These are phyloP conservation scores for Choloepus didactylus DNA, from an alignment of 2,797 vertebrate species.

Conservation along the genomic window DNA sequence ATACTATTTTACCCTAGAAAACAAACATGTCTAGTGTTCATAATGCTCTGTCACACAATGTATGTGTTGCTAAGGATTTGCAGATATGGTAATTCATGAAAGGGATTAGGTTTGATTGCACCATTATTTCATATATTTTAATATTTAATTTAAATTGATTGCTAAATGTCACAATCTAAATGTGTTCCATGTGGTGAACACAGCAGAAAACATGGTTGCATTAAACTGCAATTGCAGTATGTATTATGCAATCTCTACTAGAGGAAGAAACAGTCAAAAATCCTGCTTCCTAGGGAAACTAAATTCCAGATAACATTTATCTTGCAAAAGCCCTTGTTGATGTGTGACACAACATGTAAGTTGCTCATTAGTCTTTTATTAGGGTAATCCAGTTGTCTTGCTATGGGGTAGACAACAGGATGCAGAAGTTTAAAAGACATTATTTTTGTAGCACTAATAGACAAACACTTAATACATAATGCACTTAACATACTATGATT, in stretches of 20 bases:
- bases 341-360: constrained; percentile 66
- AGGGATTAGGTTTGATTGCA: background rate
- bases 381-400: constrained; percentile 68
- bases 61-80: background rate
- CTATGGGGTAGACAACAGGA: constrained; percentile 57
- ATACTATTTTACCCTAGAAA: background rate
- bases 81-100: background rate
- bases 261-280: constrained; percentile 13
- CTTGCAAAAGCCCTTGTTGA: constrained; percentile 70
- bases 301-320: constrained; percentile 71
- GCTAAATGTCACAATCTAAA: background rate
- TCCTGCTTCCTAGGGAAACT: constrained; percentile 14
- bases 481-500: constrained; percentile 78
- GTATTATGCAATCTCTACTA: background rate
- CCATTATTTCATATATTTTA: constrained; percentile 27
- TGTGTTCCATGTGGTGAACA: background rate
- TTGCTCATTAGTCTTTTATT: constrained; percentile 78
- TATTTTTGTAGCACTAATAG: constrained; percentile 81
- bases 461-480: constrained; percentile 79
- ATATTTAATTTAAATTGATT: constrained; percentile 35
- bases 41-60: background rate
- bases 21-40: background rate
- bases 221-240: background rate
- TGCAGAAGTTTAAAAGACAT: constrained; percentile 71
- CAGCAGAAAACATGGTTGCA: background rate